Conservation (phyloP, 2,797 vertebrate species). For the Sebastes miniatus region DNA sequence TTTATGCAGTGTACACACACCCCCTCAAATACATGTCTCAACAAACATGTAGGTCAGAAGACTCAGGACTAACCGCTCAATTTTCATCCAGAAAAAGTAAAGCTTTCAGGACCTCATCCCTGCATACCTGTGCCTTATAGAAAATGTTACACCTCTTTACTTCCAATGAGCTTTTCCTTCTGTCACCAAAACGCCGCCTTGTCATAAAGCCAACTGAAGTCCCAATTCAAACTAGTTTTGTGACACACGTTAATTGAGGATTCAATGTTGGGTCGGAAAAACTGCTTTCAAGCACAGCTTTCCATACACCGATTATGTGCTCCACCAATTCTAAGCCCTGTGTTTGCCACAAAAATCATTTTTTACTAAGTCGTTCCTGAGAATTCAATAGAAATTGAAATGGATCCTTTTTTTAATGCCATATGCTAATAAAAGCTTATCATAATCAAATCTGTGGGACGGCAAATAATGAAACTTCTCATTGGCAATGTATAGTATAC, state of each 20-base stretch:
- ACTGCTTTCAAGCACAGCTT: constrained; percentile 79
- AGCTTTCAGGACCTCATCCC: constrained; percentile 60
- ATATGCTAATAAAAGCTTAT: constrained; percentile 81
- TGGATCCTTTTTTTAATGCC: constrained; percentile 76
- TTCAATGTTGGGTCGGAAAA: constrained; percentile 78
- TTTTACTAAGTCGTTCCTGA: constrained; percentile 74
- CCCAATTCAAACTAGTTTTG: constrained; percentile 80
- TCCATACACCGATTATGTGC: constrained; percentile 81
- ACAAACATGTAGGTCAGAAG: constrained; percentile 41
- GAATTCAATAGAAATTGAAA: constrained; percentile 81
- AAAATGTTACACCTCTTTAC: constrained; percentile 75
- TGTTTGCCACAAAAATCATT: constrained; percentile 78
- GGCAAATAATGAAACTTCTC: constrained; percentile 70
- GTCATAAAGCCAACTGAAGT: constrained; percentile 81
- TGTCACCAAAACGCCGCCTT: constrained; percentile 66
- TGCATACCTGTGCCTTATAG: constrained; percentile 51
- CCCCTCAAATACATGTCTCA: constrained; percentile 28
- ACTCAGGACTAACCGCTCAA: constrained; percentile 51
- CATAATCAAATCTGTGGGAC: constrained; percentile 78
- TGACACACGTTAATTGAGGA: constrained; percentile 83
- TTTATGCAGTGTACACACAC: background rate
- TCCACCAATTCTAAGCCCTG: constrained; percentile 79
- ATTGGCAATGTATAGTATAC: constrained; percentile 62
- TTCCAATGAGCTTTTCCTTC: constrained; percentile 71
- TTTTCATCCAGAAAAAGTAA: constrained; percentile 42